These are phyloP conservation scores for Aelia acuminata DNA, from an alignment of 2,888 invertebrate species.

Conservation along the genomic window DNA sequence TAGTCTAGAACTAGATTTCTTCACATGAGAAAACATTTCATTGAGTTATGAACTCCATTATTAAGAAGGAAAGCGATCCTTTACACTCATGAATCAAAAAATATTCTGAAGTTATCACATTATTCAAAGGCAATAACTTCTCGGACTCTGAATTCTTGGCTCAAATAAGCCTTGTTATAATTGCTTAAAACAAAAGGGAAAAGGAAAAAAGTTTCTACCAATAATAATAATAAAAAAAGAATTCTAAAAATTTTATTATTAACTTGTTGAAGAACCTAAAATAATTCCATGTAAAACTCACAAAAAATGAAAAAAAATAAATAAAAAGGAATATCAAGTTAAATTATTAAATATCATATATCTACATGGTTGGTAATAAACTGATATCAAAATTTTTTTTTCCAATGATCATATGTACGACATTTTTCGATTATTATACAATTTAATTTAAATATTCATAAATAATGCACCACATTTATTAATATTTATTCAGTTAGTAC, in stretches of 20 bases:
- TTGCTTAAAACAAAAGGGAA: not conserved
- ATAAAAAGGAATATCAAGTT: not conserved
- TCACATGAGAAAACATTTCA: too few species aligned
- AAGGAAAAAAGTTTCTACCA: not conserved
- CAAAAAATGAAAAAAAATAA: too few species aligned
- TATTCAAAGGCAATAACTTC: too few species aligned
- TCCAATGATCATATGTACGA: slow-evolving; percentile 28
- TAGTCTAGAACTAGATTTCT: too few species aligned
- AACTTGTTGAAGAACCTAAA: slow-evolving; percentile 5
- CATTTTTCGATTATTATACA: slow-evolving; percentile 52
- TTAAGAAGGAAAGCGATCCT: too few species aligned
- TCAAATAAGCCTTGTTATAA: too few species aligned
- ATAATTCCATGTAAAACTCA: slow-evolving; percentile 5
- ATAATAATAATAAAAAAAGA: slow-evolving; percentile 27
- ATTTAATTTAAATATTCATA: slow-evolving; percentile 47
- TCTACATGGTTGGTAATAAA: slow-evolving; percentile 38
- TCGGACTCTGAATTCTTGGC: too few species aligned
- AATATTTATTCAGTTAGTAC: slow-evolving; percentile 35
- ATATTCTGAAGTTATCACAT: too few species aligned
- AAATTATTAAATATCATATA: slow-evolving; percentile 42
- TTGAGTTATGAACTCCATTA: too few species aligned
- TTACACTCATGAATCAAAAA: too few species aligned
- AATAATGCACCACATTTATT: slow-evolving; percentile 26
- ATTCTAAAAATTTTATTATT: slow-evolving; percentile 41
- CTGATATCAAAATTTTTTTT: slow-evolving; percentile 30